Percentiles rank a stretch among this genome's conserved stretches.
Evolutionary conservation across 2,888 invertebrate genomes (phyloP).

Genomic region (Zonitis immaculata): DNA sequence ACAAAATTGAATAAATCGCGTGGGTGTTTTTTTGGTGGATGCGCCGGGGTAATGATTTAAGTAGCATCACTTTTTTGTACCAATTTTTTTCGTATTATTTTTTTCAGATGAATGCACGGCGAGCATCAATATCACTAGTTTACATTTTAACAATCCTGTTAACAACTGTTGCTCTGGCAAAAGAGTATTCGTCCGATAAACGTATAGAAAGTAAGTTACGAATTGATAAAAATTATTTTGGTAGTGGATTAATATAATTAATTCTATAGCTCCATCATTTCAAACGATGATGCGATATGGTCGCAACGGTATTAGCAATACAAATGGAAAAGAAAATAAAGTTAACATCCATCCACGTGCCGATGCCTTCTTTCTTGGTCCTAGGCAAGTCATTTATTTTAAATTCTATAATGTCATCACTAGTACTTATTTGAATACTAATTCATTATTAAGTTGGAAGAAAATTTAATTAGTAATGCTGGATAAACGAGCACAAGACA

Average conservation of each 20-base stretch:
- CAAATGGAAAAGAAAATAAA: constrained; percentile 24
- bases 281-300: constrained; percentile 40
- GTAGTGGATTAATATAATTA: too few species aligned
- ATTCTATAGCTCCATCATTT: constrained; percentile 35
- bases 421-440: background rate
- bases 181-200: constrained; percentile 36
- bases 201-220: constrained; percentile 36
- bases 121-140: constrained; percentile 35
- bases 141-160: constrained; percentile 37
- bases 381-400: constrained; percentile 31
- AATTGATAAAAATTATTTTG: too few species aligned
- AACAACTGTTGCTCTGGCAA: constrained; percentile 32
- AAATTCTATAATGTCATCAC: background rate
- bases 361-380: constrained; percentile 40
- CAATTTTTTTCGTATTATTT: too few species aligned
- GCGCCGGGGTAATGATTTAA: too few species aligned
- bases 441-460: background rate
- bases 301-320: constrained; percentile 25
- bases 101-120: constrained; percentile 43
- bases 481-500: too few species aligned
- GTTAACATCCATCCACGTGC: constrained; percentile 37
- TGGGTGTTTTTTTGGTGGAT: too few species aligned
- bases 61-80: too few species aligned
- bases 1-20: too few species aligned
- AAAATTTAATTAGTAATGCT: too few species aligned